A percentile compares a stretch with the other conserved stretches of the same genome.
Evolutionary conservation across 2,113 vertebrate species (phyloP).

Genomic region (Riparia riparia): DNA sequence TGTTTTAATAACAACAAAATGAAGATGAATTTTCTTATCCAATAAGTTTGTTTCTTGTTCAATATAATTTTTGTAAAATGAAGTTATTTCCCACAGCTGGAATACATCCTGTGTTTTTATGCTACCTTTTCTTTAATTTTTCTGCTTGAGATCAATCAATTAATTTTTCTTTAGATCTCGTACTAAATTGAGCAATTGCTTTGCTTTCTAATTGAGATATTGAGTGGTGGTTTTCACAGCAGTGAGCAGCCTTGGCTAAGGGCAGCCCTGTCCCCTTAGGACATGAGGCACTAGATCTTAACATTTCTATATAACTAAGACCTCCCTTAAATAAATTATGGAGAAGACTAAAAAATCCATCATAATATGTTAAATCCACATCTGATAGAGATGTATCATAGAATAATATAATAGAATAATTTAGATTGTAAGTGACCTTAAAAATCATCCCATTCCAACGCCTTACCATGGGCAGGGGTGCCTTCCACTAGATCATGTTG

Average conservation of each 20-base stretch:
- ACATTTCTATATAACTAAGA: fast-evolving
- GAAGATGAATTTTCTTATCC: neutral
- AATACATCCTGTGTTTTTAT: neutral
- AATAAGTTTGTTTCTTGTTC: neutral
- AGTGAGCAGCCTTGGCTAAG: neutral
- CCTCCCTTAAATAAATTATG: neutral
- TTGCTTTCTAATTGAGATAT: neutral
- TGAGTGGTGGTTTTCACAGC: neutral
- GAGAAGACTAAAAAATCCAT: neutral
- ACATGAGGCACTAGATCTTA: neutral
- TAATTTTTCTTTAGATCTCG: neutral
- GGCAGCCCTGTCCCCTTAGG: neutral
- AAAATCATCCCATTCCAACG: neutral
- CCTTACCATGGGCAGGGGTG: neutral
- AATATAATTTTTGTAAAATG: fast-evolving
- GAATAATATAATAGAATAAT: neutral
- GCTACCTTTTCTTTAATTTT: neutral
- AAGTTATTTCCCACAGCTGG: neutral
- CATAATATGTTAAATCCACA: neutral
- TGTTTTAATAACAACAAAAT: neutral
- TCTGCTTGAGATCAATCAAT: neutral
- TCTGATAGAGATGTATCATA: neutral
- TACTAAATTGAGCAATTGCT: neutral
- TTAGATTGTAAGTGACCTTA: neutral
- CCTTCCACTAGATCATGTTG: neutral